phyloP scores from a whole-genome alignment of 1,140 invertebrate genomes.

The Bacillus rossius region DNA sequence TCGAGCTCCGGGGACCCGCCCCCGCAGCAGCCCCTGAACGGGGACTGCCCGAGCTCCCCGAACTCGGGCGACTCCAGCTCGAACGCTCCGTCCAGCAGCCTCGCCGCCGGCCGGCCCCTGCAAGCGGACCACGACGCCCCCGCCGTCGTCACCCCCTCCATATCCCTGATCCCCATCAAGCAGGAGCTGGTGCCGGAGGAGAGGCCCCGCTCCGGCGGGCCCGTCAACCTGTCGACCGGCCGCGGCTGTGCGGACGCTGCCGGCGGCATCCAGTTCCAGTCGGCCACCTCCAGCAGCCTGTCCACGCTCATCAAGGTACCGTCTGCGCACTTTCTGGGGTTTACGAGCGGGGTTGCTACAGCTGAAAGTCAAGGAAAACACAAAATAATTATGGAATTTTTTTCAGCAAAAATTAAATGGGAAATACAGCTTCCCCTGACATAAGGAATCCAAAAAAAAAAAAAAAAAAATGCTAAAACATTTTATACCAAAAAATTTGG shows the following conservation, averaged over 20 bases:
- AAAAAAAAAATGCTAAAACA: too few relatives aligned
- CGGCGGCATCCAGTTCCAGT: conserved; percentile 13
- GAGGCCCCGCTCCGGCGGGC: conserved; percentile 34
- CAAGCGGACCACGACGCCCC: conserved; percentile 46
- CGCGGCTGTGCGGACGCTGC: conserved; percentile 7
- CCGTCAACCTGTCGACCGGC: conserved; percentile 33
- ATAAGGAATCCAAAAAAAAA: too few relatives aligned
- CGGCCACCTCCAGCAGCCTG: conserved; percentile 54
- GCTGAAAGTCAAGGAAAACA: too few relatives aligned
- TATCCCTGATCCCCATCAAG: conserved; percentile 80
- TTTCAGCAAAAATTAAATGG: too few relatives aligned
- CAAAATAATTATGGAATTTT: too few relatives aligned
- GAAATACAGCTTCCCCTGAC: too few relatives aligned
- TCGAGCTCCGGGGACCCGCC: background rate
- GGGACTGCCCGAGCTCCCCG: conserved; percentile 58
- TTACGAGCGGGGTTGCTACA: too few relatives aligned
- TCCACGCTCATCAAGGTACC: conserved; percentile 24
- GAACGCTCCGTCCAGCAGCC: conserved; percentile 63
- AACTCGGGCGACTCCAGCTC: conserved; percentile 70
- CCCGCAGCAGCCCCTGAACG: conserved; percentile 30
- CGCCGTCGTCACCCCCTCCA: conserved; percentile 72
- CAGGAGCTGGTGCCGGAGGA: conserved; percentile 51
- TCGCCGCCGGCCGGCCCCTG: conserved; percentile 48
- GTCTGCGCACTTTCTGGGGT: too few relatives aligned
- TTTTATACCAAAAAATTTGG: too few relatives aligned